phyloP scores from a whole-genome alignment of 2,797 vertebrate genomes.

The Salmo trutta region DNA sequence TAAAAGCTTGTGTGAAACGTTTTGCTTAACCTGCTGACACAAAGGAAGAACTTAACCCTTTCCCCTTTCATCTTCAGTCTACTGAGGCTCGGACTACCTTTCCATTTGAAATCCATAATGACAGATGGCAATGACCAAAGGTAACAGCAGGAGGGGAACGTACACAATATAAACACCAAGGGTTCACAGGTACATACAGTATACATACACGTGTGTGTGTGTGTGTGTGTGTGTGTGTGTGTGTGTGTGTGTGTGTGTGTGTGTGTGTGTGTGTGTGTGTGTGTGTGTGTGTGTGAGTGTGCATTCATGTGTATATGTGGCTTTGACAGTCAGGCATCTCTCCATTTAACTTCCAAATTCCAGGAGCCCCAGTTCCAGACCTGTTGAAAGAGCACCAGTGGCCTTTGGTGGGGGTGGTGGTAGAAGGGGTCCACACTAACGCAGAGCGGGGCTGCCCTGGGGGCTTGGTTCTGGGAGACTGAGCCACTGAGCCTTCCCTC shows the following conservation, averaged over 20 bases:
- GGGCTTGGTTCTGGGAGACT: conserved; percentile 26
- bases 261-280: too few relatives aligned
- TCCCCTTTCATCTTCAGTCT: conserved; percentile 60
- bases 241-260: background rate
- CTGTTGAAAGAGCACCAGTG: conserved; percentile 42
- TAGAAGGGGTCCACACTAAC: conserved; percentile 24
- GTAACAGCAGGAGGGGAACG: conserved; percentile 48
- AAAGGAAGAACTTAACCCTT: conserved; percentile 72
- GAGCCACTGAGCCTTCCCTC: conserved; percentile 34
- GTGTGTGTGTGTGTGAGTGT: background rate
- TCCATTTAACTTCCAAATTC: conserved; percentile 35
- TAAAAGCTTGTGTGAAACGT: conserved; percentile 69
- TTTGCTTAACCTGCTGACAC: conserved; percentile 75
- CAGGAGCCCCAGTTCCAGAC: conserved; percentile 23
- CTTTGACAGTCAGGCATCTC: conserved; percentile 8
- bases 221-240: too few relatives aligned
- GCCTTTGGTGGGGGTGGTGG: conserved; percentile 13
- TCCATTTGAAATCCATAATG: conserved; percentile 73
- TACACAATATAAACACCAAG: conserved; percentile 46
- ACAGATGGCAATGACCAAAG: conserved; percentile 50
- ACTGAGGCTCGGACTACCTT: conserved; percentile 65
- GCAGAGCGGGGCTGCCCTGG: conserved; percentile 13
- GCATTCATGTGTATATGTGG: background rate
- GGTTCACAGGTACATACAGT: conserved; percentile 26
- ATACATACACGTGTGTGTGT: background rate